Percentiles rank a stretch among this genome's conserved stretches.
Conservation (phyloP, 2,888 invertebrate genomes). For the Oxytorus armatus region DNA sequence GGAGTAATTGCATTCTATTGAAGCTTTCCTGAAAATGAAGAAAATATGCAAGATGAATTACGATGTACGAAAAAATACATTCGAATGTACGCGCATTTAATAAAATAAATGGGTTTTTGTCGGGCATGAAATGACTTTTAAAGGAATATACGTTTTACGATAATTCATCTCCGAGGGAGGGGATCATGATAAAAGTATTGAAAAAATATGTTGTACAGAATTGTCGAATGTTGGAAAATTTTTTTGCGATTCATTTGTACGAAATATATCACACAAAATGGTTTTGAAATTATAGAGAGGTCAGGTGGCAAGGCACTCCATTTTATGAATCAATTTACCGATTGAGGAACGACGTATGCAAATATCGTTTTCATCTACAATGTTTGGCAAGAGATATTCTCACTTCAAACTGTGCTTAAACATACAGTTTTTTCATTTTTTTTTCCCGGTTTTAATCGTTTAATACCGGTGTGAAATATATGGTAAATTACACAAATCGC, state of each 20-base stretch:
- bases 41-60: too few species aligned
- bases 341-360: conserved; percentile 54
- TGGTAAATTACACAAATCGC: conserved; percentile 42
- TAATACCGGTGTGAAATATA: conserved; percentile 24
- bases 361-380: conserved; percentile 17
- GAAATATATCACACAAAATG: conserved; percentile 39
- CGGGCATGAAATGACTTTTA: conserved; percentile 10
- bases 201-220: conserved; percentile 28
- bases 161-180: conserved; percentile 9
- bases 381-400: conserved; percentile 33
- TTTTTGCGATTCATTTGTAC: conserved; percentile 8
- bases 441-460: conserved; percentile 8
- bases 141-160: neutral
- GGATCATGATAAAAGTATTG: conserved; percentile 11
- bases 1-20: too few species aligned
- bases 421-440: conserved; percentile 13
- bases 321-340: conserved; percentile 53
- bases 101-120: conserved; percentile 1
- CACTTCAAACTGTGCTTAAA: neutral
- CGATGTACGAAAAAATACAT: neutral
- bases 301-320: conserved; percentile 63
- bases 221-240: conserved; percentile 15
- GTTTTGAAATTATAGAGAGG: conserved; percentile 45
- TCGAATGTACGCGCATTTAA: neutral
- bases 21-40: neutral